Conservation (phyloP, 1,140 invertebrate genomes). For the Campoletis sonorensis region DNA sequence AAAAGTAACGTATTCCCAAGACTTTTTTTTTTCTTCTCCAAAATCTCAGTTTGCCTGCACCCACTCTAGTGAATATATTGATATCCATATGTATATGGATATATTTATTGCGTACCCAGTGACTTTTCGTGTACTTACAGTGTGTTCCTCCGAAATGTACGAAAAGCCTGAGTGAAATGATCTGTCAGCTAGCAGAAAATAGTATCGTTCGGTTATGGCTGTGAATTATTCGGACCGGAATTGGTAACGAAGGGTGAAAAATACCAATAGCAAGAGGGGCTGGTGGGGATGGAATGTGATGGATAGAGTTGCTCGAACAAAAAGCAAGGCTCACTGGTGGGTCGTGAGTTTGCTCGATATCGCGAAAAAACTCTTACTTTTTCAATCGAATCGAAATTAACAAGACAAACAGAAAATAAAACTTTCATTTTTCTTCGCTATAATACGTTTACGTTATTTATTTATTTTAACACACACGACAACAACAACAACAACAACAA, state of each 20-base stretch:
- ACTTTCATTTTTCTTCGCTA: too few relatives aligned
- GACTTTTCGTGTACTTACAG: conserved; percentile 38
- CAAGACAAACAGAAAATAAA: too few relatives aligned
- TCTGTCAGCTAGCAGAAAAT: conserved; percentile 37
- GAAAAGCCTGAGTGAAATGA: conserved; percentile 34
- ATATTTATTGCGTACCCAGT: background rate
- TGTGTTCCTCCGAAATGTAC: conserved; percentile 18
- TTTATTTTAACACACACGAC: conserved; percentile 3
- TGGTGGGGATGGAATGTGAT: background rate
- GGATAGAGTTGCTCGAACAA: background rate
- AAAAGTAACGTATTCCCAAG: too few relatives aligned
- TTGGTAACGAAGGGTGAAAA: background rate
- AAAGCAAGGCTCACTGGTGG: too few relatives aligned
- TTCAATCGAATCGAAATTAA: too few relatives aligned
- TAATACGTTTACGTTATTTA: background rate
- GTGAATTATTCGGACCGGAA: conserved; percentile 43
- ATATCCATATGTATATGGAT: background rate
- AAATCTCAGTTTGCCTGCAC: background rate
- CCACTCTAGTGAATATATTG: background rate
- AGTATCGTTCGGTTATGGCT: conserved; percentile 52
- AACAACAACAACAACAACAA: background rate
- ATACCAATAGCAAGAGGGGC: too few relatives aligned
- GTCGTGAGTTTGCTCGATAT: too few relatives aligned
- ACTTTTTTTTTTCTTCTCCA: too few relatives aligned
- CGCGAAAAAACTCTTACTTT: too few relatives aligned